Base-by-base conservation (phyloP, 2,113 vertebrate species). In the Emydocephalus ijimae region DNA sequence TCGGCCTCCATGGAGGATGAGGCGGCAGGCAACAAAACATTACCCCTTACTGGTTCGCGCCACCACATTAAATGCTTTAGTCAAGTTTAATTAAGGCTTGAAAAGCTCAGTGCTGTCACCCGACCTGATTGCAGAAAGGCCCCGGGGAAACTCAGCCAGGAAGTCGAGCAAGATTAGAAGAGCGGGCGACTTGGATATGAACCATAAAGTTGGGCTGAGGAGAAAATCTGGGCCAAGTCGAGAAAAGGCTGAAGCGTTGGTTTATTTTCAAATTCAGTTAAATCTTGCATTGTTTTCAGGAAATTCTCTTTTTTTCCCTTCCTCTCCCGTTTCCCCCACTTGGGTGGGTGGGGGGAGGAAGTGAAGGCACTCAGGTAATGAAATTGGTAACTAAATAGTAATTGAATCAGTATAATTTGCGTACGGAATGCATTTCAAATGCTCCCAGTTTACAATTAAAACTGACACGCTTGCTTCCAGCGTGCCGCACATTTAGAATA, bases 321-420 rank as follows among this genome's bases (percentile, higher is more conserved):
- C 55, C 55, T 23, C 55, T 24, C 45, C 59, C 15, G 24, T 45
- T 48, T 48, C 29, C 57, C 74, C 26, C 11, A 10, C 29, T 24
- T 50, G 96, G 95, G 20, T 48, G 39, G 0, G 34, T 50, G 43
- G 86, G 21, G 10, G 9, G 8, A 15, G 26, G 54, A 57, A 81
- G 91, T 88, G 95, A 93, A 96, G 89, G 94, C 96, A 97, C 97
- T 97, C 97, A 98, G 98, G 97, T 98, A 98, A 98, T 98, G 98
- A 98, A 98, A 98, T 98, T 97, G 98, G 97, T 98, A 98, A 98
- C 97, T 98, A 98, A 98, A 97, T 97, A 96, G 97, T 98, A 98
- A 98, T 98, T 98, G 97, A 98, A 98, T 98, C 98, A 98, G 97
- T 97, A 98, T 98, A 97, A 98, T 98, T 98, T 98, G 97, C 97